These are phyloP conservation scores for Odontocolon sp. DNA, from an alignment of 2,888 invertebrate genomes.

Conservation along the genomic window DNA sequence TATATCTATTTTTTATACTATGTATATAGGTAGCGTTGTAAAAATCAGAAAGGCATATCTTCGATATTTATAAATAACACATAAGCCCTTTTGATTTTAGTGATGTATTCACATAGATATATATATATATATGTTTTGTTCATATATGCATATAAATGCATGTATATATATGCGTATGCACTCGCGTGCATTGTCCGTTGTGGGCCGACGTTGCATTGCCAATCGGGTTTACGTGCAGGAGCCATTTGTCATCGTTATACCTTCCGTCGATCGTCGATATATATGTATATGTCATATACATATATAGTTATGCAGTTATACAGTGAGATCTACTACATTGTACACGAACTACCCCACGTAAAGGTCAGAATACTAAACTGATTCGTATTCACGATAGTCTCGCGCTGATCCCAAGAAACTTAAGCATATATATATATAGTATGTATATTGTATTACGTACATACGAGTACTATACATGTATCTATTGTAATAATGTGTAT, in stretches of 20 bases:
- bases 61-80: too few relatives aligned
- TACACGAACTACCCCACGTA: constrained; percentile 47
- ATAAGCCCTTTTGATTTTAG: too few relatives aligned
- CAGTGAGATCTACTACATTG: constrained; percentile 27
- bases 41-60: too few relatives aligned
- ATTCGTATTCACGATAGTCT: constrained; percentile 54
- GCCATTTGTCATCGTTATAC: constrained; percentile 57
- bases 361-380: constrained; percentile 58
- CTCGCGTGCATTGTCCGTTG: constrained; percentile 46
- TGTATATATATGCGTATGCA: constrained; percentile 20
- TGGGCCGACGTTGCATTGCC: constrained; percentile 42
- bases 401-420: constrained; percentile 23
- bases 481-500: constrained; percentile 25
- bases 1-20: too few relatives aligned
- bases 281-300: constrained; percentile 3
- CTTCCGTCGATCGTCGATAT: constrained; percentile 48
- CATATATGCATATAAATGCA: neutral
- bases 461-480: constrained; percentile 22
- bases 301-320: neutral
- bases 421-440: neutral
- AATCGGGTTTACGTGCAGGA: constrained; percentile 52
- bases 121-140: neutral
- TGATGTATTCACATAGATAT: too few relatives aligned
- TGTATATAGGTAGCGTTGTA: too few relatives aligned
- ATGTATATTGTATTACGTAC: neutral